phyloP scores from a whole-genome alignment of 2,888 invertebrate genomes.

The Aromia moschata region DNA sequence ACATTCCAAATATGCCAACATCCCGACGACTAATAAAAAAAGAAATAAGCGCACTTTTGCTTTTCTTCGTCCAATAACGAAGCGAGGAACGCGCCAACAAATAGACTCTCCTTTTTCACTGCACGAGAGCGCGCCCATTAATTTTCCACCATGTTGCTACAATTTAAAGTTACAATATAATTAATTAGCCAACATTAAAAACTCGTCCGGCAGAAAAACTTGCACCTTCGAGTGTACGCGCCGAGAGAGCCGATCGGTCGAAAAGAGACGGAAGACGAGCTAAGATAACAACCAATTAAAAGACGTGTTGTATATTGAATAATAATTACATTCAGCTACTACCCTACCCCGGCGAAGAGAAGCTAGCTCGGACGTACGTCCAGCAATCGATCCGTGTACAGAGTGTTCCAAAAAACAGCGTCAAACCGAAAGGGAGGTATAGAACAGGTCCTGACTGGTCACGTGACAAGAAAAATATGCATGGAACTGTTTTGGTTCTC shows the following conservation, averaged over 20 bases:
- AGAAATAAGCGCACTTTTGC: too few species aligned
- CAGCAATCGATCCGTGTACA: conserved; percentile 23
- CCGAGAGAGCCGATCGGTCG: conserved; percentile 41
- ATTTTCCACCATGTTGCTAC: conserved; percentile 47
- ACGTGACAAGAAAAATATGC: too few species aligned
- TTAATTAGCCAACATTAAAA: conserved; percentile 48
- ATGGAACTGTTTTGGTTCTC: too few species aligned
- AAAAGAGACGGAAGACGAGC: conserved; percentile 39
- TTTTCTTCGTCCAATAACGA: too few species aligned
- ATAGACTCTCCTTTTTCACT: not conserved
- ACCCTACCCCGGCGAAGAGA: conserved; percentile 43
- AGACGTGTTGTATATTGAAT: conserved; percentile 64
- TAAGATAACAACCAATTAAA: conserved; percentile 64
- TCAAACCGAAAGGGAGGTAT: not conserved
- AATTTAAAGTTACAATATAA: conserved; percentile 48
- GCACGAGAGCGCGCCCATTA: conserved; percentile 29
- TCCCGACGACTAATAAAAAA: too few species aligned
- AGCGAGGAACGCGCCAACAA: too few species aligned
- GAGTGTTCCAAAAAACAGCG: not conserved
- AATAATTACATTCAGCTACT: conserved; percentile 62
- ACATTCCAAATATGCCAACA: too few species aligned
- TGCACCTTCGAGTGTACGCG: conserved; percentile 36
- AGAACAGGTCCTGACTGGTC: too few species aligned
- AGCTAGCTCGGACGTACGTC: conserved; percentile 38
- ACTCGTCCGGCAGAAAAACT: conserved; percentile 34